Base-by-base conservation (phyloP, 2,888 invertebrate genomes). In the Bellardia pandia region DNA sequence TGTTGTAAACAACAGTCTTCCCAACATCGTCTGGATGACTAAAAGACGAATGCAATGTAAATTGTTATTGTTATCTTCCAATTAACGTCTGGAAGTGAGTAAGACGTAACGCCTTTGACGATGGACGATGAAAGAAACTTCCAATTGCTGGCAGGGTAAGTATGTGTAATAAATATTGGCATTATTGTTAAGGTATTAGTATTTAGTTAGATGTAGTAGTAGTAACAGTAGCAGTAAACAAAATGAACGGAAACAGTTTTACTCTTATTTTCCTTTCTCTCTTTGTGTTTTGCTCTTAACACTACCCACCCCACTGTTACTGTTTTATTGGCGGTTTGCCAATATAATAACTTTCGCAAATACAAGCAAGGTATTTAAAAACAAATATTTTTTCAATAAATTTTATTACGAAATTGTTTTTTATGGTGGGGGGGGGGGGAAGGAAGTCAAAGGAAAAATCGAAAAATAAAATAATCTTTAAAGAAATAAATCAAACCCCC, bases 321-420 rank as follows among this genome's bases (percentile, higher is more conserved):
- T 14, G 7, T 66, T 42, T 53, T 66, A 58, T 76, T 86, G 86
- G 86, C 86, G 23, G 60, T 74, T 42, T 78, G 81, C 81, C 81
- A 86, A 48, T 66, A 77, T 33, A 76, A 85, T 75, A 85, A 75
- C 75, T 62, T 74, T 79, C 13, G 40, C 33, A 37, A 76, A 74
- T 64, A 66, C 68, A 80, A 79, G 51, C 74, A 80, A 79, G 58
- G 77, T 81, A 82, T 86, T 69, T 78, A 74, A 77, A 82, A 62
- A 56, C 60, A 78, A 82, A 86, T 86, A 78, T 86, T 86, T 78
- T 78, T 82, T 71, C 74, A 78, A 78, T 86, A 78, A 82, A 77
- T 68, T 82, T 80, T 71, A 71, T 76, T 62, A 71, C 23, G 60
- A 76, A 83, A 76, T 71, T 40, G 51, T 45, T 40, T 69, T 60